Percentiles rank a stretch among this genome's conserved stretches.
Conservation (phyloP, 2,888 invertebrate species). For the Alitta virens region DNA sequence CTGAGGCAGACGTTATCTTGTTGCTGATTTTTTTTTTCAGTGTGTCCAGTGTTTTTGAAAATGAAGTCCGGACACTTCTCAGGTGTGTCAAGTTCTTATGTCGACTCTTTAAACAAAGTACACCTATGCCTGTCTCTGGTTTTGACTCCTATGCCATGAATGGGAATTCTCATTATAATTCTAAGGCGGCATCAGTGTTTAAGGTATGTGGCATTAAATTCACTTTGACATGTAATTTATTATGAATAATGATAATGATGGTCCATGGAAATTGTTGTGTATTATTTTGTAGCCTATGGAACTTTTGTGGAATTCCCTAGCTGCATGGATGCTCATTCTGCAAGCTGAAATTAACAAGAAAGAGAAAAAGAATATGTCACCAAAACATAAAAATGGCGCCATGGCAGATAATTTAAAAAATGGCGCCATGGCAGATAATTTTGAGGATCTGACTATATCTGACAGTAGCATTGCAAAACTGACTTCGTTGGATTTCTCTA, state of each 20-base stretch:
- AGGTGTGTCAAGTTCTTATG: slow-evolving; percentile 39
- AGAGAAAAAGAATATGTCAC: too few species aligned
- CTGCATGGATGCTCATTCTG: slow-evolving; percentile 48
- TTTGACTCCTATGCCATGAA: slow-evolving; percentile 26
- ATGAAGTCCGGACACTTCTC: slow-evolving; percentile 37
- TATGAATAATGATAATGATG: too few species aligned
- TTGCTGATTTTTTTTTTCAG: slow-evolving; percentile 29
- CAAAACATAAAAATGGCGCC: too few species aligned
- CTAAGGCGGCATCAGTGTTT: slow-evolving; percentile 32
- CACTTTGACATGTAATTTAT: too few species aligned
- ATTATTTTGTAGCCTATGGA: slow-evolving; percentile 38
- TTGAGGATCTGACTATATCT: too few species aligned
- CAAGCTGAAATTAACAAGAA: slow-evolving; percentile 34
- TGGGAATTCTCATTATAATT: slow-evolving; percentile 26
- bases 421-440: too few species aligned
- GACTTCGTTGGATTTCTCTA: too few species aligned
- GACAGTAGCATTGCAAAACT: too few species aligned
- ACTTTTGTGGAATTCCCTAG: slow-evolving; percentile 45
- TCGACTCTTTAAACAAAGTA: slow-evolving; percentile 31
- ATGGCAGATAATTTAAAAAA: too few species aligned
- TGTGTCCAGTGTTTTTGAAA: slow-evolving; percentile 39
- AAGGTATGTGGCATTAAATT: slow-evolving; percentile 19
- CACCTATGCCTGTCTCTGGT: slow-evolving; percentile 23
- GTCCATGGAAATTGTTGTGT: too few species aligned
- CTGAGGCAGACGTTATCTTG: too few species aligned